Conservation (phyloP, 2,888 invertebrate species). For the Cyclophora albipunctata region DNA sequence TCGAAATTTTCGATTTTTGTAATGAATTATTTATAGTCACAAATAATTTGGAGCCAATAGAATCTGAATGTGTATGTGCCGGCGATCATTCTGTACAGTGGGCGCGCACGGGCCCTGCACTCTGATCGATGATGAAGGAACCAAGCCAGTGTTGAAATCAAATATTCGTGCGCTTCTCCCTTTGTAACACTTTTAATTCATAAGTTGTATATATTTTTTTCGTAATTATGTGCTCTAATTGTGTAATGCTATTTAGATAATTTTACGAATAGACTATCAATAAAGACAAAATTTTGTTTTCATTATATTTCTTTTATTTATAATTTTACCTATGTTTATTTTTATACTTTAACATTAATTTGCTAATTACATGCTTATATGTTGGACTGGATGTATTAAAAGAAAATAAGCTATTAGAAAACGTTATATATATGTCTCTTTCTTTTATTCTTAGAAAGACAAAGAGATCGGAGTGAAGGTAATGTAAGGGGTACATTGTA, state of each 20-base stretch:
- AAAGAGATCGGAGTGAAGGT: slow-evolving; percentile 6
- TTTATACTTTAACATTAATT: slow-evolving; percentile 1
- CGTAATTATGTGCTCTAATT: slow-evolving; percentile 44
- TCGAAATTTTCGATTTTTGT: too few relatives aligned
- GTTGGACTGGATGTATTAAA: too few relatives aligned
- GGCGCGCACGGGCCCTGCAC: too few relatives aligned
- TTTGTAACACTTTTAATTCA: slow-evolving; percentile 37
- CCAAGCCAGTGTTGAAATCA: neutral
- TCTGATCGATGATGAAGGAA: too few relatives aligned
- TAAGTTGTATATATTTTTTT: slow-evolving; percentile 36
- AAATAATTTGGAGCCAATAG: too few relatives aligned
- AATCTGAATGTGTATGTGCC: too few relatives aligned
- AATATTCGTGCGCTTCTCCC: slow-evolving; percentile 17
- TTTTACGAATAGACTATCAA: slow-evolving; percentile 63
- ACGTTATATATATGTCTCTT: slow-evolving; percentile 3
- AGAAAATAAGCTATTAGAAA: too few relatives aligned
- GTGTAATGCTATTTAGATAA: slow-evolving; percentile 71
- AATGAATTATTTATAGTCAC: too few relatives aligned
- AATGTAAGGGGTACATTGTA: too few relatives aligned
- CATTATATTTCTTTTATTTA: slow-evolving; percentile 45
- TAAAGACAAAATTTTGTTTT: slow-evolving; percentile 64
- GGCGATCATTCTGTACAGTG: too few relatives aligned
- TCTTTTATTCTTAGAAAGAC: slow-evolving; percentile 16
- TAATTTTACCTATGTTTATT: slow-evolving; percentile 20
- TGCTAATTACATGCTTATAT: neutral